phyloP scores from a whole-genome alignment of 53 echinoderm and acorn worm genomes.

The Luidia sarsii region DNA sequence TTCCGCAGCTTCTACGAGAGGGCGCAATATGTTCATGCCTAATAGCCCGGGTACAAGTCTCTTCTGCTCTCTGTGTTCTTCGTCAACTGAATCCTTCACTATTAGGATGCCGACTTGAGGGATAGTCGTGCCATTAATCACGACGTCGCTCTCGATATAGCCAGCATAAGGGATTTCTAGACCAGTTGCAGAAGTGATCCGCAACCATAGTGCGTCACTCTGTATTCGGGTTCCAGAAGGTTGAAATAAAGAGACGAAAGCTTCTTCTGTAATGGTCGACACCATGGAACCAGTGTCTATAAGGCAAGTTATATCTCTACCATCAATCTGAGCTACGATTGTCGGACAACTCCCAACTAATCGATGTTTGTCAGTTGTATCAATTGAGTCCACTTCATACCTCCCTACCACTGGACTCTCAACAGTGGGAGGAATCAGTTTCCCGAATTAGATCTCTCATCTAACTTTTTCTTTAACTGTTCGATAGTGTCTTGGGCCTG shows the following conservation, averaged over 20 bases:
- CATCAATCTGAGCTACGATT: neutral
- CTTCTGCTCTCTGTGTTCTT: neutral
- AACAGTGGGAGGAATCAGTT: constrained; percentile 4
- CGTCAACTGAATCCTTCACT: neutral
- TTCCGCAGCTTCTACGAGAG: neutral
- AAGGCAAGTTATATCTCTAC: neutral
- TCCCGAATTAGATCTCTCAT: neutral
- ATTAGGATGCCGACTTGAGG: neutral
- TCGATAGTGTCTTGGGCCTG: neutral
- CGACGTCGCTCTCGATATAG: neutral
- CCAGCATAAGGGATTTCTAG: constrained; percentile 1
- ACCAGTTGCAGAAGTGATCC: neutral
- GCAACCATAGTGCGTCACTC: neutral
- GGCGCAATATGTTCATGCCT: neutral
- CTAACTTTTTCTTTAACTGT: neutral
- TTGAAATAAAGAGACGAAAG: neutral
- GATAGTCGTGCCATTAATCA: neutral
- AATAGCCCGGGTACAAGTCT: neutral
- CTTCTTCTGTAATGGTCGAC: neutral
- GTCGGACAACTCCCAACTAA: too few species aligned
- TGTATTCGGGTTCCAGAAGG: neutral
- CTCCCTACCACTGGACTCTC: neutral
- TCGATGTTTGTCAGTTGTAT: too few species aligned
- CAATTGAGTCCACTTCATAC: too few species aligned
- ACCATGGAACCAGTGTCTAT: neutral